Percentiles rank a stretch among this genome's conserved stretches.
These are phyloP conservation scores for Ellobius talpinus DNA, from an alignment of 2,113 vertebrate genomes.

Conservation along the genomic window DNA sequence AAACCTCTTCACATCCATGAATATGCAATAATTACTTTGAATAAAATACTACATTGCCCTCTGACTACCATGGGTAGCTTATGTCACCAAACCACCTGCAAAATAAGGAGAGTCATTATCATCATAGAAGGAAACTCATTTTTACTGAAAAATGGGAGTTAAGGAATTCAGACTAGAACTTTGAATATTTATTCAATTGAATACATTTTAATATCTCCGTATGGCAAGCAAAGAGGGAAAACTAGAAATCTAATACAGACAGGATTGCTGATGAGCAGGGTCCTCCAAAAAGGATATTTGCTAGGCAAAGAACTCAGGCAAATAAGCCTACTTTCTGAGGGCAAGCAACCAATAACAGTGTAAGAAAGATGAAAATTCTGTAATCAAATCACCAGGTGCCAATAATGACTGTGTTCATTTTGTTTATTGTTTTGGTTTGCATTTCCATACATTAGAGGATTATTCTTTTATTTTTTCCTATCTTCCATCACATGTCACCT, in stretches of 20 bases:
- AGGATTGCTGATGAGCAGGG: neutral
- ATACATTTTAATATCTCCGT: neutral
- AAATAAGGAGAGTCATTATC: neutral
- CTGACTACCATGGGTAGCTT: neutral
- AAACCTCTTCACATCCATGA: neutral
- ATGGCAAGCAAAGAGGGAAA: neutral
- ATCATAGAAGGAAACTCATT: neutral
- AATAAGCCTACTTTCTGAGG: neutral
- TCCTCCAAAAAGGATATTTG: neutral
- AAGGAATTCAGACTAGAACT: neutral
- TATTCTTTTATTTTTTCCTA: neutral
- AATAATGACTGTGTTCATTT: neutral
- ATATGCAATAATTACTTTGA: neutral
- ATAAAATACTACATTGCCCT: neutral
- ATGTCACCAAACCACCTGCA: neutral
- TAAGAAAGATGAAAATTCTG: slow-evolving; percentile 21
- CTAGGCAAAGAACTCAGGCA: neutral
- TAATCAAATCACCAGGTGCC: neutral
- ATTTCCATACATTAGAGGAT: neutral
- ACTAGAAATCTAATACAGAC: neutral
- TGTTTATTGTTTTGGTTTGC: slow-evolving; percentile 27
- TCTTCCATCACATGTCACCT: neutral
- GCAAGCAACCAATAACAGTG: neutral
- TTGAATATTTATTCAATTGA: neutral
- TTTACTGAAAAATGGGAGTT: neutral